These are phyloP conservation scores for Amphiura filiformis DNA, from an alignment of 35 echinoderm and acorn worm species.

Conservation along the genomic window DNA sequence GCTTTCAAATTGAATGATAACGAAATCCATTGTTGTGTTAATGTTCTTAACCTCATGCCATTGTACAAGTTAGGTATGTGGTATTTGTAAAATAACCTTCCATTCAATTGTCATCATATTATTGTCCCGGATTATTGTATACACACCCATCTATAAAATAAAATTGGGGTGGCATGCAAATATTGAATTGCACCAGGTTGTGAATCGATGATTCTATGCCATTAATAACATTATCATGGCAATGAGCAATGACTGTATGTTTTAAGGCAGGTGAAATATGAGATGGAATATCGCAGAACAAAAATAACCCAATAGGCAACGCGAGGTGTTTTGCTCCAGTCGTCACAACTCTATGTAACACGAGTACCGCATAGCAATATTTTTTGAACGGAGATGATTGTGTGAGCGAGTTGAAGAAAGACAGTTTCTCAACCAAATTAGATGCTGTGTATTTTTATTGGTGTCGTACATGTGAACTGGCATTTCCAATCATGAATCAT, in stretches of 20 bases:
- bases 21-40: too few species aligned
- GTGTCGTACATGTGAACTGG: too few species aligned
- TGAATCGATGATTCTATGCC: conserved; percentile 14
- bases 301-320: conserved; percentile 7
- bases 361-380: neutral
- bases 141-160: neutral
- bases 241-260: conserved; percentile 9
- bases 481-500: too few species aligned
- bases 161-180: conserved; percentile 1
- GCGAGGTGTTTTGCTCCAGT: neutral
- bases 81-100: neutral
- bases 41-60: too few species aligned
- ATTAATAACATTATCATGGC: conserved; percentile 8
- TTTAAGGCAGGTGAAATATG: conserved; percentile 8
- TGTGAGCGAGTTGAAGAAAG: neutral
- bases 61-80: too few species aligned
- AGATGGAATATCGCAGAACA: conserved; percentile 5
- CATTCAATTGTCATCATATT: neutral
- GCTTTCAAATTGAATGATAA: too few species aligned
- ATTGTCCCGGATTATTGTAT: too few species aligned
- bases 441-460: too few species aligned
- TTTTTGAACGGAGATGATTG: neutral
- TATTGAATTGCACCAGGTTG: conserved; percentile 7
- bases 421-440: too few species aligned
- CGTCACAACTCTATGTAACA: neutral